A percentile compares a stretch with the other conserved stretches of the same genome.
These are phyloP conservation scores for Apogon hyalosoma DNA, from an alignment of 2,797 vertebrate genomes.

Conservation along the genomic window DNA sequence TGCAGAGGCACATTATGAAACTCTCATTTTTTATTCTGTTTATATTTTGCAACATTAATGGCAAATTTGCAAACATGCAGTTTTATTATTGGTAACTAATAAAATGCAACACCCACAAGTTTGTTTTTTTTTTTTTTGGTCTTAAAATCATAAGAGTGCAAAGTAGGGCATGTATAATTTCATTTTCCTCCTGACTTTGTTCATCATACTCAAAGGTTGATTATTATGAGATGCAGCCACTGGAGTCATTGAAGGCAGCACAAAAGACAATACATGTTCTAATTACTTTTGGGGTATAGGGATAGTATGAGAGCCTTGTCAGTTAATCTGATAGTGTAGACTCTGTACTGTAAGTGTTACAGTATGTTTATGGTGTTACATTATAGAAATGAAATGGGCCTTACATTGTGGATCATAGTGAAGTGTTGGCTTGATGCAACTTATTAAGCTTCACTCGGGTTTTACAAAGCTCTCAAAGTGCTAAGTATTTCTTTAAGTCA, in stretches of 20 bases:
- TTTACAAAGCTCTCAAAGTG: background rate
- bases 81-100: too few relatives aligned
- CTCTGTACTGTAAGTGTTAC: constrained; percentile 13
- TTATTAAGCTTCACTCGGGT: constrained; percentile 1
- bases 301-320: constrained; percentile 40
- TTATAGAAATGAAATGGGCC: constrained; percentile 30
- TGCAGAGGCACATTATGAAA: background rate
- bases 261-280: constrained; percentile 53
- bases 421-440: constrained; percentile 4
- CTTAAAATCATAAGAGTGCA: constrained; percentile 52
- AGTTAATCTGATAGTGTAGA: constrained; percentile 13
- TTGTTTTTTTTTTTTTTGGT: constrained; percentile 39
- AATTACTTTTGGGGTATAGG: constrained; percentile 67
- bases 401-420: background rate
- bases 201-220: constrained; percentile 75
- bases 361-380: constrained; percentile 2
- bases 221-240: constrained; percentile 71
- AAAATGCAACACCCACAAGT: too few relatives aligned
- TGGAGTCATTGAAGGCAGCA: constrained; percentile 51
- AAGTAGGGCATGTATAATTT: constrained; percentile 73
- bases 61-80: background rate
- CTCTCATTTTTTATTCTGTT: background rate
- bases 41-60: background rate
- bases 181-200: constrained; percentile 72
- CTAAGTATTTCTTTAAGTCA: constrained; percentile 5